Percentiles rank a stretch among this genome's conserved stretches.
phyloP scores from a whole-genome alignment of 2,888 invertebrate genomes.

The Polymixis flavicincta region DNA sequence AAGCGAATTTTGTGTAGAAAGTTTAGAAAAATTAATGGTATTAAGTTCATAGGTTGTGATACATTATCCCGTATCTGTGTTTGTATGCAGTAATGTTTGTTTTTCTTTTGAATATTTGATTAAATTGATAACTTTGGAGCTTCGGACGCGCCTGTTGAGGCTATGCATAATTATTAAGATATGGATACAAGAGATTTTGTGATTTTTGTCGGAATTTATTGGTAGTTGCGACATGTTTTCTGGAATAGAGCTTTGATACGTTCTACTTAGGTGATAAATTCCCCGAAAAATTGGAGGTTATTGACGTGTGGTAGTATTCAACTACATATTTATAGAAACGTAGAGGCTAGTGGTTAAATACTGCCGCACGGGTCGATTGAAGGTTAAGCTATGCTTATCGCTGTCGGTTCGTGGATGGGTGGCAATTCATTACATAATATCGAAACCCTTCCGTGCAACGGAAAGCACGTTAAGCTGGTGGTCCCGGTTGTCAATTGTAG shows the following conservation, averaged over 20 bases:
- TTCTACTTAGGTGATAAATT: slow-evolving; percentile 19
- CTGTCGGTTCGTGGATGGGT: background rate
- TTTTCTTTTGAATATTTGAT: slow-evolving; percentile 69
- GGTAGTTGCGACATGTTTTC: slow-evolving; percentile 40
- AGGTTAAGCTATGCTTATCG: background rate
- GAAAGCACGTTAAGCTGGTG: no score
- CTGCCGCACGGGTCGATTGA: no score
- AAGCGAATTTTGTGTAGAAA: slow-evolving; percentile 73
- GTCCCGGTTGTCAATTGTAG: no score
- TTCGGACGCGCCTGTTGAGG: slow-evolving; percentile 16
- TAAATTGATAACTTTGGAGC: slow-evolving; percentile 55
- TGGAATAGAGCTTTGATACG: slow-evolving; percentile 11
- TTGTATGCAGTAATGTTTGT: slow-evolving; percentile 64
- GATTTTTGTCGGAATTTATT: slow-evolving; percentile 27
- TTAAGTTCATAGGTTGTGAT: slow-evolving; percentile 71
- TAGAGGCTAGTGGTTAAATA: no score
- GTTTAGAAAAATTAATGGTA: slow-evolving; percentile 70
- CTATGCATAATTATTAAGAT: slow-evolving; percentile 57
- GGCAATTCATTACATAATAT: background rate
- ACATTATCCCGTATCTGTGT: slow-evolving; percentile 54
- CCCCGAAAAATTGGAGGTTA: background rate
- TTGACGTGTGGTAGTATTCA: background rate
- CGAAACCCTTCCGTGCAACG: background rate
- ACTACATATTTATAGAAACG: background rate
- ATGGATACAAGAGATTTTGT: slow-evolving; percentile 36